Percentiles rank a stretch among this genome's conserved stretches.
These are phyloP conservation scores for Lasioglossum marginatum DNA, from an alignment of 2,888 invertebrate genomes.

Conservation along the genomic window DNA sequence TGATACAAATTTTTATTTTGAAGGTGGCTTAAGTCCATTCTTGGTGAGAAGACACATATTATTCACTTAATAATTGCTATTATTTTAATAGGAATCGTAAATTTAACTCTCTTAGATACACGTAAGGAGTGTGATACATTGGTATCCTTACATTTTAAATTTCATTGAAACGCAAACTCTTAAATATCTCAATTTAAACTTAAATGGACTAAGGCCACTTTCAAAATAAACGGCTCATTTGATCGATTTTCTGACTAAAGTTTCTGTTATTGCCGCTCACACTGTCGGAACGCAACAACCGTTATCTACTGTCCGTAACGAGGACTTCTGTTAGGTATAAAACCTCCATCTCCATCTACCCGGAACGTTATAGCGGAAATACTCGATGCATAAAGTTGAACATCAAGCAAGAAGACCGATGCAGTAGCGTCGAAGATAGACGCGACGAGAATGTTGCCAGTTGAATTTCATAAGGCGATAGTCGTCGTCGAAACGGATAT, in stretches of 20 bases:
- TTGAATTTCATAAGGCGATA: constrained; percentile 37
- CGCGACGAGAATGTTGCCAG: constrained; percentile 8
- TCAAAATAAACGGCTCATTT: no score
- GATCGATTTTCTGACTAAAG: background rate
- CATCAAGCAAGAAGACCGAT: background rate
- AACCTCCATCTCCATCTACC: background rate
- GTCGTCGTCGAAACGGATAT: constrained; percentile 44
- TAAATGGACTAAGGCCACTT: no score
- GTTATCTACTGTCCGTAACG: background rate
- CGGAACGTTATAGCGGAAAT: background rate
- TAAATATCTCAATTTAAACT: no score
- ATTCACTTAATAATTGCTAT: no score
- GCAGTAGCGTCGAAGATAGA: background rate
- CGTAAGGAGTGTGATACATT: no score
- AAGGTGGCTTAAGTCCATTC: no score
- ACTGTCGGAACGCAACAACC: background rate
- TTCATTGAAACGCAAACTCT: no score
- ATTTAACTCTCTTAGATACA: no score
- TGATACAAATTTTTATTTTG: no score
- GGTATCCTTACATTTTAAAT: no score
- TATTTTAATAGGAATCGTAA: no score
- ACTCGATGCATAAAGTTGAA: background rate
- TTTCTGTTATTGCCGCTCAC: background rate
- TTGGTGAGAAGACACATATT: no score
- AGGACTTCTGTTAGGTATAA: background rate